phyloP scores from a whole-genome alignment of 1,140 invertebrate species.

The Proales similis region DNA sequence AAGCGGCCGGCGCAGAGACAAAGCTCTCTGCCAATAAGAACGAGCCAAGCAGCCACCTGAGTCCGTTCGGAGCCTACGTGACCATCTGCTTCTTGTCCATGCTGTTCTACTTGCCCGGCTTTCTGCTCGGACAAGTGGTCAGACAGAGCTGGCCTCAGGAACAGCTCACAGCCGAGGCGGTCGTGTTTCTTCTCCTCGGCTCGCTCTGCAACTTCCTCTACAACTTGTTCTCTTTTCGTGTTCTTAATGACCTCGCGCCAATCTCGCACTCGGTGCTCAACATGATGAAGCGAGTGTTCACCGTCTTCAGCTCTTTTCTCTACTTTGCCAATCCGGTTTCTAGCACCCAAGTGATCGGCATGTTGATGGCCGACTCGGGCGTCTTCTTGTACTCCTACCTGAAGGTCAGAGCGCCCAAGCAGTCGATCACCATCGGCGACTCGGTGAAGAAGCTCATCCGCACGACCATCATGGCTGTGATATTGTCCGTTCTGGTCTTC shows the following conservation, averaged over 20 bases:
- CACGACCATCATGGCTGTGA: no score
- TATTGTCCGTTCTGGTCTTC: no score
- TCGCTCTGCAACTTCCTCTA: neutral
- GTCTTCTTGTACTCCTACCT: neutral
- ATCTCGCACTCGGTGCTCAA: slow-evolving; percentile 1
- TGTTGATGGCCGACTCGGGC: slow-evolving; percentile 1
- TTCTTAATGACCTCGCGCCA: neutral
- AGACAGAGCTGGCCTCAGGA: no score
- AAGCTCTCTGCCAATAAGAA: no score
- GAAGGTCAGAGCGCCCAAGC: neutral
- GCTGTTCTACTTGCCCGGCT: no score
- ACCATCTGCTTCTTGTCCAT: no score
- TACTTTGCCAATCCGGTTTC: neutral
- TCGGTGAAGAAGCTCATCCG: no score
- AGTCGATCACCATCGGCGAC: neutral
- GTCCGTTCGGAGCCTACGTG: no score
- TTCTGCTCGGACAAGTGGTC: no score
- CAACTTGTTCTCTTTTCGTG: neutral
- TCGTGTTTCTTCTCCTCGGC: neutral
- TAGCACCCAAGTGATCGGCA: neutral
- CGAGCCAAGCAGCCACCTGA: no score
- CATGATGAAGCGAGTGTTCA: neutral
- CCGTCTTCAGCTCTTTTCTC: neutral
- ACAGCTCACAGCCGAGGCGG: no score
- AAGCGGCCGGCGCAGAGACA: no score